These are phyloP conservation scores for Illadopsis cleaveri DNA, from an alignment of 2,113 vertebrate species.

Conservation along the genomic window DNA sequence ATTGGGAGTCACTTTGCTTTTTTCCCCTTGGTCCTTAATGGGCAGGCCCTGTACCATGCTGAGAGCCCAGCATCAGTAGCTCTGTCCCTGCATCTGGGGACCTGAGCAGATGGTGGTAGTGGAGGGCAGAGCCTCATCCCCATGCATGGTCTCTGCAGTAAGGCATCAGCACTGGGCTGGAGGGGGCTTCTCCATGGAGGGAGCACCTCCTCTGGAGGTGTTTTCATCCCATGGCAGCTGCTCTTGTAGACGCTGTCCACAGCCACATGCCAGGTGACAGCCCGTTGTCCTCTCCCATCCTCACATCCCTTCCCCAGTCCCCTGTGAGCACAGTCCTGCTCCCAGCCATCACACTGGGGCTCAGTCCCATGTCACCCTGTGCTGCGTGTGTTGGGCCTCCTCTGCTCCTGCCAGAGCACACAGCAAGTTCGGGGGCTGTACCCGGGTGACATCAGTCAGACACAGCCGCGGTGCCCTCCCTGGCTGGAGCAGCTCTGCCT, in stretches of 20 bases:
- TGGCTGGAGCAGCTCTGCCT: conserved; percentile 7
- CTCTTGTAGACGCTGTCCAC: not conserved
- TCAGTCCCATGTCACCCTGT: not conserved
- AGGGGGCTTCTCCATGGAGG: not conserved
- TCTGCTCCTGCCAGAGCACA: not conserved
- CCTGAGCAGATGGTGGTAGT: fast-evolving
- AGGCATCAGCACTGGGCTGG: not conserved
- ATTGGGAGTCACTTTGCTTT: not conserved
- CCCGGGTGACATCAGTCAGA: not conserved
- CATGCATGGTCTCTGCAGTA: fast-evolving
- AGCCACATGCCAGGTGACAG: not conserved
- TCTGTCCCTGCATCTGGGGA: fast-evolving
- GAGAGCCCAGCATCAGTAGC: not conserved
- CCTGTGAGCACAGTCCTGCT: fast-evolving
- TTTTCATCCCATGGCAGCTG: not conserved
- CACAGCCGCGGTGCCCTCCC: not conserved
- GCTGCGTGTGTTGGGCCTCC: not conserved
- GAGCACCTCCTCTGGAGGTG: not conserved
- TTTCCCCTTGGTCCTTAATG: not conserved
- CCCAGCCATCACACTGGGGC: not conserved
- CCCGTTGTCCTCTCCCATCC: not conserved
- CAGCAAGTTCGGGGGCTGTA: not conserved
- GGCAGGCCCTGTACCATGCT: not conserved
- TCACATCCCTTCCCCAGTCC: fast-evolving
- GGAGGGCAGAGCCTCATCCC: not conserved